phyloP scores from a whole-genome alignment of 2,888 invertebrate genomes.

The Azorinus chamasolen region DNA sequence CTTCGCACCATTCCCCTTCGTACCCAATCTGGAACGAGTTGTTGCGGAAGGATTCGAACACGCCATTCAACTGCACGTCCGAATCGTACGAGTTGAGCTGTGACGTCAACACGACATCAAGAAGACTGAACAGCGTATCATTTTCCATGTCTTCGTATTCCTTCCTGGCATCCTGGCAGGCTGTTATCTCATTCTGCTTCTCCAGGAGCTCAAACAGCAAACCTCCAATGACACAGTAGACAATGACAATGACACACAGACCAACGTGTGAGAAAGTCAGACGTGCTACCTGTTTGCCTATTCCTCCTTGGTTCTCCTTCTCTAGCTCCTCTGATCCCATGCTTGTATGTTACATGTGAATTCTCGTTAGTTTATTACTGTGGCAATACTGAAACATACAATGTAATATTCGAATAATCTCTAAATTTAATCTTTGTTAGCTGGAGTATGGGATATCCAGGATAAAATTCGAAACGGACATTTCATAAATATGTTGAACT shows the following conservation, averaged over 20 bases:
- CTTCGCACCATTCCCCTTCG: conserved; percentile 82
- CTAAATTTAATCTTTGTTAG: no score
- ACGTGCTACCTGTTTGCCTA: conserved; percentile 74
- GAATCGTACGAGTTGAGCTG: conserved; percentile 38
- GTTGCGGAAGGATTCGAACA: conserved; percentile 68
- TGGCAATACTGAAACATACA: no score
- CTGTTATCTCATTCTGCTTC: conserved; percentile 81
- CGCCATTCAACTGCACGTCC: conserved; percentile 34
- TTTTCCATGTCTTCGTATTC: conserved; percentile 80
- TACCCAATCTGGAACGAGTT: conserved; percentile 83
- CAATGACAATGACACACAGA: conserved; percentile 79
- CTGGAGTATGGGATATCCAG: no score
- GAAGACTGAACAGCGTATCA: conserved; percentile 63
- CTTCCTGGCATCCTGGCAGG: conserved; percentile 78
- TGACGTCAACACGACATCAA: conserved; percentile 51
- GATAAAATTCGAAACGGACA: no score
- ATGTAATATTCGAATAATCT: no score
- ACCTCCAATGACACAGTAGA: conserved; percentile 85
- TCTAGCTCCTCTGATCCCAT: conserved; percentile 57
- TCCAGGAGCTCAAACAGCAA: conserved; percentile 85
- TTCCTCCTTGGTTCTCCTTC: conserved; percentile 21
- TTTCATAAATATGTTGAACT: no score
- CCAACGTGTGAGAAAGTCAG: conserved; percentile 85
- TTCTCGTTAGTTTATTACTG: no score
- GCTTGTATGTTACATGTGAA: not conserved